These are phyloP conservation scores for Neodiprion fabricii DNA, from an alignment of 1,140 invertebrate genomes.

Conservation along the genomic window DNA sequence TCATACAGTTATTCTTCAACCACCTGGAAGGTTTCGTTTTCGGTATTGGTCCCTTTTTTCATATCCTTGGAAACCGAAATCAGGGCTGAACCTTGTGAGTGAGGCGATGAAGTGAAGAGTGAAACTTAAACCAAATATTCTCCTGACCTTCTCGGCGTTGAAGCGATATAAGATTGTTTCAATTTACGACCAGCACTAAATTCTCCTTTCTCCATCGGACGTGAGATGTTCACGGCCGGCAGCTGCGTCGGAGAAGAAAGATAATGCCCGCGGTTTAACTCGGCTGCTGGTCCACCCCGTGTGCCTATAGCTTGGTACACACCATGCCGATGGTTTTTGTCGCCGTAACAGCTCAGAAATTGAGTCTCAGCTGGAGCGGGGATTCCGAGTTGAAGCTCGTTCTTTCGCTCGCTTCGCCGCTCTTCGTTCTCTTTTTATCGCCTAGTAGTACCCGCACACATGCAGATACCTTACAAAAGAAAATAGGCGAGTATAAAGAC, in stretches of 20 bases:
- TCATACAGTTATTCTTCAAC: no score
- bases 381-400: background rate
- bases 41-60: no score
- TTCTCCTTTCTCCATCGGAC: background rate
- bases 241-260: no score
- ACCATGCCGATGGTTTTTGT: background rate
- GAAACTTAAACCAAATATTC: no score
- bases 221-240: no score
- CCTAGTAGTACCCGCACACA: background rate
- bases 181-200: background rate
- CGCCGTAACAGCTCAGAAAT: background rate
- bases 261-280: background rate
- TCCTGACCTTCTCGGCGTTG: no score
- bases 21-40: no score
- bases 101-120: no score
- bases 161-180: no score
- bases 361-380: background rate
- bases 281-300: background rate
- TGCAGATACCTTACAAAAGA: background rate
- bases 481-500: slow-evolving; percentile 1
- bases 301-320: background rate
- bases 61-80: no score
- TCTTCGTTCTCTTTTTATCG: background rate
- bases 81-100: no score
- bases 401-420: background rate